phyloP scores from a whole-genome alignment of 1,140 invertebrate genomes.

The Cotesia typhae region DNA sequence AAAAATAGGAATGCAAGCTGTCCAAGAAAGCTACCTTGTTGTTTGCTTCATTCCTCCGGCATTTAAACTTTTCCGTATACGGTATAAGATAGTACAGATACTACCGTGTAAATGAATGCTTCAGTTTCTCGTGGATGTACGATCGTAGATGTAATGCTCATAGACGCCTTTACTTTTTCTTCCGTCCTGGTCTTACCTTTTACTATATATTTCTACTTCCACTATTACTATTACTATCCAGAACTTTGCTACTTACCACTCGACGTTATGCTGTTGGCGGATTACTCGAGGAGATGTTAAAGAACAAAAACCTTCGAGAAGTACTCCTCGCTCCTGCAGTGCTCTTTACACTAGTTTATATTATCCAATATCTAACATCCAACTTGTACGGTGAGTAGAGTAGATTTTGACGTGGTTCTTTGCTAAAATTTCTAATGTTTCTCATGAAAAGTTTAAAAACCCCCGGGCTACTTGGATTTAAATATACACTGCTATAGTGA shows the following conservation, averaged over 20 bases:
- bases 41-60: constrained; percentile 24
- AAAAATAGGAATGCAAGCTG: constrained; percentile 16
- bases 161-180: constrained; percentile 41
- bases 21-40: constrained; percentile 28
- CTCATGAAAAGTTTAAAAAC: constrained; percentile 17
- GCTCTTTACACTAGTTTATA: background rate
- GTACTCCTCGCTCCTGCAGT: background rate
- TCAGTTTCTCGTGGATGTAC: constrained; percentile 35
- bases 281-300: constrained; percentile 39
- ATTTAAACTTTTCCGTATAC: constrained; percentile 39
- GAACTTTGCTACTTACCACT: constrained; percentile 43
- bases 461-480: constrained; percentile 17
- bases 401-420: constrained; percentile 36
- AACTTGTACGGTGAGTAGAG: constrained; percentile 19
- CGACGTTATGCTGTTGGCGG: constrained; percentile 33
- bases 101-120: constrained; percentile 42
- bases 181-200: constrained; percentile 30
- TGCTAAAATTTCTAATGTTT: constrained; percentile 36
- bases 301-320: constrained; percentile 35
- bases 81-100: constrained; percentile 17
- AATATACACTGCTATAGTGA: background rate
- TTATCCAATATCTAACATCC: background rate
- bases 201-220: too few relatives aligned
- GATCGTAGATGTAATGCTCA: constrained; percentile 16
- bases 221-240: constrained; percentile 17